Conservation (phyloP, 2,888 invertebrate genomes). For the Serrognathus titanus region DNA sequence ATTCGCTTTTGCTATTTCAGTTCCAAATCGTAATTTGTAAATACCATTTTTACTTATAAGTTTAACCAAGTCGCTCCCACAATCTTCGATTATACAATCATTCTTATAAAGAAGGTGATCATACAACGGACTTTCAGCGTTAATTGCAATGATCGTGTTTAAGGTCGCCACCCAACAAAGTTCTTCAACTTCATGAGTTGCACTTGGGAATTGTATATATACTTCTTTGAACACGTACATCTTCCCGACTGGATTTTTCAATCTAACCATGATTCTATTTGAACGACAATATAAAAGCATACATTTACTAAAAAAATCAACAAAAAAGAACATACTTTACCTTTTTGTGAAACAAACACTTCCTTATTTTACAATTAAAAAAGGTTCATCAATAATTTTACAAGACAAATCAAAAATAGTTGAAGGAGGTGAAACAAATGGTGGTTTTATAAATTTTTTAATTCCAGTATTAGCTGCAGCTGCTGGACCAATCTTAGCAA, state of each 20-base stretch:
- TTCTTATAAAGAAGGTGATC: constrained; percentile 8
- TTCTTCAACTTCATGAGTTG: constrained; percentile 5
- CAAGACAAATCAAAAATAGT: too few species aligned
- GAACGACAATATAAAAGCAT: constrained; percentile 8
- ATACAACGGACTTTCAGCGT: constrained; percentile 1
- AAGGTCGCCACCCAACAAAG: constrained; percentile 10
- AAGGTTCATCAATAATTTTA: too few species aligned
- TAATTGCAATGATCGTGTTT: constrained; percentile 8
- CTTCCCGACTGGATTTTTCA: constrained; percentile 6
- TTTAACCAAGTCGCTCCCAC: constrained; percentile 3
- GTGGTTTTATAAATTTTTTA: too few species aligned
- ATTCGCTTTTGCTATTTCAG: constrained; percentile 4
- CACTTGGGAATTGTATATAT: constrained; percentile 5
- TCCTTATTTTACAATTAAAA: too few species aligned
- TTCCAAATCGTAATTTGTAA: constrained; percentile 7
- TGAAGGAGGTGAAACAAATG: too few species aligned
- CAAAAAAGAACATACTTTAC: constrained; percentile 6
- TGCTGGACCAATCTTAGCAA: too few species aligned
- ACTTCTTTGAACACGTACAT: constrained; percentile 9
- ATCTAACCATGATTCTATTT: constrained; percentile 8
- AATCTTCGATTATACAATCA: constrained; percentile 9
- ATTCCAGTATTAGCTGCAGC: too few species aligned
- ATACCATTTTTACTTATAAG: not conserved
- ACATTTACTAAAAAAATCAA: constrained; percentile 8
- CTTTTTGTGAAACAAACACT: too few species aligned